A percentile compares a stretch with the other conserved stretches of the same genome.
phyloP scores from a whole-genome alignment of 2,888 invertebrate genomes.

The Keiferia lycopersicella region DNA sequence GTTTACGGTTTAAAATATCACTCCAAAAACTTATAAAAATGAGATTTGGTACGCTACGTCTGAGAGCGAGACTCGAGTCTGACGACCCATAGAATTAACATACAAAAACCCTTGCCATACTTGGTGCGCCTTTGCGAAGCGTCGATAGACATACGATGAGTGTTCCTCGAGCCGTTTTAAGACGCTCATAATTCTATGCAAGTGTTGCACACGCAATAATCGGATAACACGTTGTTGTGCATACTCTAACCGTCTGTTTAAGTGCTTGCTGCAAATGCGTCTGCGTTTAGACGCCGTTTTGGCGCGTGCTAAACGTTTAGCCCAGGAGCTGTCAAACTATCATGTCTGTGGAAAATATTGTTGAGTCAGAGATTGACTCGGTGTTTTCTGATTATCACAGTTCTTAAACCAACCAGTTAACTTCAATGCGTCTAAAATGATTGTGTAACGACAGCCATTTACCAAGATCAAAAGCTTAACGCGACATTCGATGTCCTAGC shows the following conservation, averaged over 20 bases:
- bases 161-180: constrained; percentile 60
- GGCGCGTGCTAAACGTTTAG: constrained; percentile 5
- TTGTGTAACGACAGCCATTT: too few relatives aligned
- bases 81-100: not conserved
- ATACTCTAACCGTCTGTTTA: constrained; percentile 52
- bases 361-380: too few relatives aligned
- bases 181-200: constrained; percentile 63
- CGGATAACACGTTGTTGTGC: constrained; percentile 58
- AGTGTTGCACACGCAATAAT: constrained; percentile 72
- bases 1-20: too few relatives aligned
- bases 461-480: too few relatives aligned
- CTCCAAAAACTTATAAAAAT: too few relatives aligned
- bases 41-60: too few relatives aligned
- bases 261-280: constrained; percentile 39
- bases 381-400: too few relatives aligned
- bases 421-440: too few relatives aligned
- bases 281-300: constrained; percentile 14
- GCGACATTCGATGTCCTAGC: too few relatives aligned
- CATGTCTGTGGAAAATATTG: too few relatives aligned
- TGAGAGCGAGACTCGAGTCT: too few relatives aligned
- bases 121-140: constrained; percentile 36
- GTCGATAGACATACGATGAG: constrained; percentile 57
- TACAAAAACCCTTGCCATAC: constrained; percentile 37
- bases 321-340: not conserved
- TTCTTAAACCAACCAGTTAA: too few relatives aligned